phyloP scores from a whole-genome alignment of 2,888 invertebrate genomes.

The Sinhomidia bicolor region DNA sequence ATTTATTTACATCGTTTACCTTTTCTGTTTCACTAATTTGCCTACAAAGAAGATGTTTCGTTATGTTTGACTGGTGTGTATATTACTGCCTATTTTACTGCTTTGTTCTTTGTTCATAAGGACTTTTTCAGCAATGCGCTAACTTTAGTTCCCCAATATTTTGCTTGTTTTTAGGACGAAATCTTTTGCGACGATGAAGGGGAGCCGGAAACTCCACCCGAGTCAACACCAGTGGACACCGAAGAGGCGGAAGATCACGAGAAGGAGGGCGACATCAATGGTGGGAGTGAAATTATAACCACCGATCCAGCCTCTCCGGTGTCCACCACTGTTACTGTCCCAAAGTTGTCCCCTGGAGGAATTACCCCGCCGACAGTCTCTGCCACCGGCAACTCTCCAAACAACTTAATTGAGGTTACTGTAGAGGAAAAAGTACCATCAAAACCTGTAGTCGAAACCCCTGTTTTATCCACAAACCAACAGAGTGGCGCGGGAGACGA shows the following conservation, averaged over 20 bases:
- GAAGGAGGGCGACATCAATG: slow-evolving; percentile 79
- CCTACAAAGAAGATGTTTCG: too few species aligned
- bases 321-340: slow-evolving; percentile 81
- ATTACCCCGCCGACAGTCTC: slow-evolving; percentile 80
- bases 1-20: too few species aligned
- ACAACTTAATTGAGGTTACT: slow-evolving; percentile 52
- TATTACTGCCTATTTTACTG: too few species aligned
- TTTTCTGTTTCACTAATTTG: not conserved
- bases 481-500: slow-evolving; percentile 69
- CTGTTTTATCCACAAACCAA: slow-evolving; percentile 59
- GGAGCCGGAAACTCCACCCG: slow-evolving; percentile 81
- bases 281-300: slow-evolving; percentile 73
- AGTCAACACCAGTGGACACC: slow-evolving; percentile 77
- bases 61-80: too few species aligned
- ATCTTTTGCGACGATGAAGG: slow-evolving; percentile 83
- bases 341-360: slow-evolving; percentile 64
- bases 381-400: slow-evolving; percentile 79
- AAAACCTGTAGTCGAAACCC: slow-evolving; percentile 51
- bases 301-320: slow-evolving; percentile 69
- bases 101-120: too few species aligned
- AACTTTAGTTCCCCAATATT: too few species aligned
- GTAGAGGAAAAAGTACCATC: slow-evolving; percentile 45
- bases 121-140: too few species aligned
- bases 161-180: slow-evolving; percentile 83
- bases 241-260: slow-evolving; percentile 81